Conservation (phyloP, 2,113 vertebrate species). For the Odocoileus virginianus region DNA sequence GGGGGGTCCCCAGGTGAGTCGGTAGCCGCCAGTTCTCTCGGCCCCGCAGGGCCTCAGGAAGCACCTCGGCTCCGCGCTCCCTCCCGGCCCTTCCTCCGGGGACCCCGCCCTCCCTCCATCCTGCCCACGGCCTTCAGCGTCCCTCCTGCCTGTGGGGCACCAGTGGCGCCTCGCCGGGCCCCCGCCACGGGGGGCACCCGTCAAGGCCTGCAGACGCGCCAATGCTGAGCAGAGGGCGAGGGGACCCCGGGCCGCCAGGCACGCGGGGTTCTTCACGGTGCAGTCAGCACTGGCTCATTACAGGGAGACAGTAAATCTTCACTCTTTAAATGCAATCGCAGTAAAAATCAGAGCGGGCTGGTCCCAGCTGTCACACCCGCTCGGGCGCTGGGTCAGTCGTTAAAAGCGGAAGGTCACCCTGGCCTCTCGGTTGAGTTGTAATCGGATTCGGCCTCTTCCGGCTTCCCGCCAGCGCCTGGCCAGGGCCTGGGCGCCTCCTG, state of each 20-base stretch:
- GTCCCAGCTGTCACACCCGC: constrained; percentile 47
- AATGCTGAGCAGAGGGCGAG: accelerated
- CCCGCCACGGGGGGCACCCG: accelerated
- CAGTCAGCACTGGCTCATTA: accelerated
- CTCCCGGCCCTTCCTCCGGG: neutral
- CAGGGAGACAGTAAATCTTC: constrained; percentile 52
- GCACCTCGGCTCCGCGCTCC: neutral
- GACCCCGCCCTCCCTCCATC: neutral
- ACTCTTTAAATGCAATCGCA: constrained; percentile 84
- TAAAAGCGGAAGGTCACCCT: constrained; percentile 86
- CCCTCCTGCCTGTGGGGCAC: accelerated
- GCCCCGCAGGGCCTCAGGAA: neutral
- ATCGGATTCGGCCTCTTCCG: constrained; percentile 71
- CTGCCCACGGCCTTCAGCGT: accelerated
- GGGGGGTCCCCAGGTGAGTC: neutral
- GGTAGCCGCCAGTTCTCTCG: accelerated
- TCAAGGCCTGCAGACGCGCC: neutral
- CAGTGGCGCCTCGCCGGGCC: accelerated
- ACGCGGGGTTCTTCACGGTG: neutral
- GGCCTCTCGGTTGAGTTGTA: constrained; percentile 77
- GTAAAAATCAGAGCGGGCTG: constrained; percentile 73
- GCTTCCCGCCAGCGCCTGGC: constrained; percentile 60
- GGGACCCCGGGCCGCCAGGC: constrained; percentile 56
- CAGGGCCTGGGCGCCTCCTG: constrained; percentile 73
- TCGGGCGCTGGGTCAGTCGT: constrained; percentile 75